A percentile compares a stretch with the other conserved stretches of the same genome.
Conservation (phyloP, 2,113 vertebrate genomes). For the Diphyllodes magnificus region DNA sequence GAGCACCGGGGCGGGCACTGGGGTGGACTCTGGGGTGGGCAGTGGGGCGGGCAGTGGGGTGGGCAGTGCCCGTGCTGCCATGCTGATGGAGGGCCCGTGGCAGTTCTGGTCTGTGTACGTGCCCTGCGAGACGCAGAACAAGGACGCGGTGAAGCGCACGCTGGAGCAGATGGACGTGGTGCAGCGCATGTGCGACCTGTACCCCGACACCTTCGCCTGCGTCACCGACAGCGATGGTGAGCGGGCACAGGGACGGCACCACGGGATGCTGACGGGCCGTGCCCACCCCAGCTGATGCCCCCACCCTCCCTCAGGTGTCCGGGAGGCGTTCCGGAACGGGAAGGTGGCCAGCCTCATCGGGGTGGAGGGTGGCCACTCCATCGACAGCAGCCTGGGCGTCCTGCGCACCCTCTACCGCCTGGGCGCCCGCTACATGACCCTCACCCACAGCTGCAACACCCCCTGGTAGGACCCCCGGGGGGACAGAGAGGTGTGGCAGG, state of each 20-base stretch:
- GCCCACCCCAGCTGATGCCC: accelerated
- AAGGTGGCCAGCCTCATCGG: conserved; percentile 90
- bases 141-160: conserved; percentile 84
- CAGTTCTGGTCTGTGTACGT: conserved; percentile 93
- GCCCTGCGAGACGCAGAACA: conserved; percentile 85
- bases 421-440: conserved; percentile 90
- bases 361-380: conserved; percentile 90
- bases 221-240: conserved; percentile 74
- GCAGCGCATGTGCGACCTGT: conserved; percentile 84
- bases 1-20: accelerated
- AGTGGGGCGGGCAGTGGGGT: accelerated
- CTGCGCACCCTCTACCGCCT: conserved; percentile 85
- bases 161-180: conserved; percentile 94
- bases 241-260: background rate
- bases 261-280: accelerated
- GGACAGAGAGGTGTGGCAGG: background rate
- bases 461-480: conserved; percentile 77
- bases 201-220: conserved; percentile 79
- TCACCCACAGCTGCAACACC: conserved; percentile 93
- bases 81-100: accelerated
- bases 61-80: accelerated
- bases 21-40: accelerated
- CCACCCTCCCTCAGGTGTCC: conserved; percentile 65
- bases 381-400: conserved; percentile 89
- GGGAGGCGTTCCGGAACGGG: conserved; percentile 48